Conservation (phyloP, 2,113 vertebrate genomes). For the Vireo altiloquus region DNA sequence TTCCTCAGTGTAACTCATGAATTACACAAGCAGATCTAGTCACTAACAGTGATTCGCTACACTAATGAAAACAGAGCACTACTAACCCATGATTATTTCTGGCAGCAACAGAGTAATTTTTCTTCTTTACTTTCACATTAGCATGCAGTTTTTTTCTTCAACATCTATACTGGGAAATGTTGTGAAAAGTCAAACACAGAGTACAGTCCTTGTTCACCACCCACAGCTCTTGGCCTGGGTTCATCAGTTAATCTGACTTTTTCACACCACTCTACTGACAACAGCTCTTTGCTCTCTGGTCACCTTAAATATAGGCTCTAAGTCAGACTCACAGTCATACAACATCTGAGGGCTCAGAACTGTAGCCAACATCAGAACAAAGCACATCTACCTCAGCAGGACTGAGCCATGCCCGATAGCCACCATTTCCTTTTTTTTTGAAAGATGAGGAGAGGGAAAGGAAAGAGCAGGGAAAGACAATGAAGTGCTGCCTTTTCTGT, state of each 20-base stretch:
- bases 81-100: slow-evolving; percentile 11
- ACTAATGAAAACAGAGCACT: background rate
- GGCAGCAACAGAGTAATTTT: background rate
- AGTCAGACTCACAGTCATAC: background rate
- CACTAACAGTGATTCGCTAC: background rate
- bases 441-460: background rate
- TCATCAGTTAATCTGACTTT: background rate
- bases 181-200: background rate
- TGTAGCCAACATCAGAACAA: background rate
- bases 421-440: background rate
- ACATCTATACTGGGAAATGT: background rate
- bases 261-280: background rate
- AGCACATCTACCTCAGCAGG: background rate
- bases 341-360: background rate
- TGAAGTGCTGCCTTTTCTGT: background rate
- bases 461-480: background rate
- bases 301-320: background rate
- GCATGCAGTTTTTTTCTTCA: background rate
- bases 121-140: background rate
- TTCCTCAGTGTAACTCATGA: background rate
- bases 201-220: background rate
- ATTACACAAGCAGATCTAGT: slow-evolving; percentile 3
- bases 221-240: rapidly evolving
- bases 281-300: background rate
- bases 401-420: background rate